phyloP scores from a whole-genome alignment of 2,888 invertebrate genomes.

The Tethea ocularis region DNA sequence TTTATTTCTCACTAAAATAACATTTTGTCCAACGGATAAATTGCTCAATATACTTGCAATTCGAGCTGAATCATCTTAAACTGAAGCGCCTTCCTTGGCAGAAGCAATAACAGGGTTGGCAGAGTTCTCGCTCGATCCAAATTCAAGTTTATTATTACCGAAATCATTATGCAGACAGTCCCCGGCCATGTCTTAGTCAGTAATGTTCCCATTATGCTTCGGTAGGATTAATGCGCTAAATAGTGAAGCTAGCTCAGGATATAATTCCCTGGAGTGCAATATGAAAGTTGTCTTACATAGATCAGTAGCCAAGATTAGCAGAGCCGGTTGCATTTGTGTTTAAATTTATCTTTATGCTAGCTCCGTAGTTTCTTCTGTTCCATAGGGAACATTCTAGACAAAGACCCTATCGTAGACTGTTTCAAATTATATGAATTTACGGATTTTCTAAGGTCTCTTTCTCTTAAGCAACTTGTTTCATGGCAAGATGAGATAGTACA shows the following conservation, averaged over 20 bases:
- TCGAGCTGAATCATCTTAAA: neutral
- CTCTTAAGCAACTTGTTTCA: neutral
- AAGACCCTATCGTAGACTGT: neutral
- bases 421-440: neutral
- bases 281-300: slow-evolving; percentile 7
- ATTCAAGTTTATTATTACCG: slow-evolving; percentile 26
- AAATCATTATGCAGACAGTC: slow-evolving; percentile 40
- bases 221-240: slow-evolving; percentile 38
- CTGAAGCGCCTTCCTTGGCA: neutral
- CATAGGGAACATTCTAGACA: neutral
- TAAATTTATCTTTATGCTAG: neutral
- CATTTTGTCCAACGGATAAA: neutral
- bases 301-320: slow-evolving; percentile 11
- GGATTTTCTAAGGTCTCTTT: neutral
- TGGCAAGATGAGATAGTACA: too few relatives aligned
- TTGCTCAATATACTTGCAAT: neutral
- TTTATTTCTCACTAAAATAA: neutral
- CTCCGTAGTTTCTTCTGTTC: neutral
- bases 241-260: slow-evolving; percentile 23
- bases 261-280: slow-evolving; percentile 31
- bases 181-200: slow-evolving; percentile 31
- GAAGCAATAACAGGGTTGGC: slow-evolving; percentile 5
- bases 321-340: slow-evolving; percentile 1
- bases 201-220: slow-evolving; percentile 24
- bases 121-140: slow-evolving; percentile 7